Evolutionary conservation across 2,113 vertebrate species (phyloP).

Genomic region (Gyps fulvus): DNA sequence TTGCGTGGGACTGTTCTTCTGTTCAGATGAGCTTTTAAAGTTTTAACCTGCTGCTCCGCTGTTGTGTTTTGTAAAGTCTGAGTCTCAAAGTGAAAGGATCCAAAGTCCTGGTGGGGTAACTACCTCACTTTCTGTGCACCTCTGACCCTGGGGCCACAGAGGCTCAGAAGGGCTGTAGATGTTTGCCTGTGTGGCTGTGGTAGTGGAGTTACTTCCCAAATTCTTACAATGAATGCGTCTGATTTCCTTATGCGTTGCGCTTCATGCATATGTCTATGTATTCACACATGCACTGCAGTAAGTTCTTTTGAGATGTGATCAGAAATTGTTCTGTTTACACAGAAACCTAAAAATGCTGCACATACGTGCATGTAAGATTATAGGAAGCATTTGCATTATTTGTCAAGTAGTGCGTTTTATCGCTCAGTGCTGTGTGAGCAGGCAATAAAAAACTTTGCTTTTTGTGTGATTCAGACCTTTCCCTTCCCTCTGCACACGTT

Average conservation of each 20-base stretch:
- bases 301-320: not conserved
- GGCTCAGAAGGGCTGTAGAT: not conserved
- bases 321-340: not conserved
- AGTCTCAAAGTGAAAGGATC: not conserved
- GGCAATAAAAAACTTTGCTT: not conserved
- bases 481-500: not conserved
- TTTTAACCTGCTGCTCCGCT: not conserved
- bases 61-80: not conserved
- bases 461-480: not conserved
- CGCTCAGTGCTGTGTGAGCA: not conserved
- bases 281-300: not conserved
- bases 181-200: not conserved
- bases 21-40: not conserved
- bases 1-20: not conserved
- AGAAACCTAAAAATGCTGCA: slow-evolving; percentile 12
- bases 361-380: not conserved
- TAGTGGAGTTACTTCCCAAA: not conserved
- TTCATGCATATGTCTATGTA: not conserved
- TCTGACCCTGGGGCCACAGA: not conserved
- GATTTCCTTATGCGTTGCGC: not conserved
- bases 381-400: not conserved
- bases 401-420: not conserved
- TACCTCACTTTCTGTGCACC: not conserved
- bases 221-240: not conserved
- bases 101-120: not conserved